phyloP scores from a whole-genome alignment of 2,797 vertebrate species.

The Parauchenoglanis punctatus region DNA sequence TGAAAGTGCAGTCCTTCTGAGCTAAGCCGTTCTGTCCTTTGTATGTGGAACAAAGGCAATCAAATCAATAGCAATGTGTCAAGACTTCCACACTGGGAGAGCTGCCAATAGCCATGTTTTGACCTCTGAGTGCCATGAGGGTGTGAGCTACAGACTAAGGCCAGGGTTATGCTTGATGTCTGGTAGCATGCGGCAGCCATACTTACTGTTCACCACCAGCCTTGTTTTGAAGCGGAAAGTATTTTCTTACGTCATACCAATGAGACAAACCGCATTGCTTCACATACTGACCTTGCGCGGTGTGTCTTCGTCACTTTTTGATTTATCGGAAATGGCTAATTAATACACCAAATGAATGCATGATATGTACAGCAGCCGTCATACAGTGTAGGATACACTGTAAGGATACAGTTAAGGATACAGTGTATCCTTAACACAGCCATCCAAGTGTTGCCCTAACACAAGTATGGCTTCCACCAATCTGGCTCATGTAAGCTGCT shows the following conservation, averaged over 20 bases:
- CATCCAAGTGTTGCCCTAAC: background rate
- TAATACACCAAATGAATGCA: background rate
- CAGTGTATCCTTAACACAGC: background rate
- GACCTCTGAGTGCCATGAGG: constrained; percentile 28
- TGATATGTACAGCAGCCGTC: background rate
- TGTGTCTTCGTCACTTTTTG: background rate
- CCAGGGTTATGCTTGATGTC: background rate
- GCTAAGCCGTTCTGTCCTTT: constrained; percentile 48
- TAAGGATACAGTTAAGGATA: too few species aligned
- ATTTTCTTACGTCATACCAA: background rate
- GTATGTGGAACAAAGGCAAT: constrained; percentile 54
- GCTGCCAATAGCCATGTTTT: constrained; percentile 36
- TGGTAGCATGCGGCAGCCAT: background rate
- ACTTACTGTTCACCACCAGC: background rate
- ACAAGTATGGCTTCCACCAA: background rate
- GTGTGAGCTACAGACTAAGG: constrained; percentile 28
- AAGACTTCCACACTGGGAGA: constrained; percentile 33
- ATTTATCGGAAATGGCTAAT: background rate
- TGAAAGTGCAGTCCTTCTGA: background rate
- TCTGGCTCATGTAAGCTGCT: constrained; percentile 18
- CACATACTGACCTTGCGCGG: background rate
- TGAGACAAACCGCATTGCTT: background rate
- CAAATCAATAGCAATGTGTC: constrained; percentile 48
- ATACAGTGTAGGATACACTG: too few species aligned
- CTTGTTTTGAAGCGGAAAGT: background rate